Base-by-base conservation (phyloP, 2,113 vertebrate genomes). In the Callaeas wilsoni region DNA sequence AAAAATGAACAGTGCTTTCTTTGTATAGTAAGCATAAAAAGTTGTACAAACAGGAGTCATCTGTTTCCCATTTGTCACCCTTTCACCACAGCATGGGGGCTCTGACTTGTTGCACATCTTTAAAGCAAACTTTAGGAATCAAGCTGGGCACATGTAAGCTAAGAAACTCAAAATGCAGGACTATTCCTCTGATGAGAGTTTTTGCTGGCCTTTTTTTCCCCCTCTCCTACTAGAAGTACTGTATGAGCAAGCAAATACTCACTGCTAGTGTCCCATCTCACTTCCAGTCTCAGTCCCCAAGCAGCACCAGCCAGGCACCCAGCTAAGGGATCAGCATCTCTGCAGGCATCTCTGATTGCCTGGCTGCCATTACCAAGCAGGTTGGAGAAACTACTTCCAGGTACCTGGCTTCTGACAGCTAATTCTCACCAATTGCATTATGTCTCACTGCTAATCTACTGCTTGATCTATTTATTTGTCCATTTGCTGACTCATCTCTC, bases 391-490 rank as follows among this genome's bases (percentile, higher is more conserved):
- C 16, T 53, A 0, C 17, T 69, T 64, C 59, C 27, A 50, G 50
- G 18, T 14, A 29, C 41, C 47, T 60, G 35, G 37, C 41, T 81
- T 93, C 57, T 83, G 74, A 32, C 44, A 83, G 26, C 19, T 76
- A 46, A 79, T 75, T 79, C 56, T 79, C 74, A 56, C n/a, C 71
- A 41, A 80, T 8, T 83, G 37, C 41, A 11, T 79, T 62, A n/a
- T 37, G 14, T 50, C 30, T 83, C 37, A 49, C 21, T 0, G 0
- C 27, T 95, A 86, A 90, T 87, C 76, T 73, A 84, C 70, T 71
- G 41, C n/a, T 74, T 87, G 37, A 94, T 93, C 79, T 82, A 35
- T 79, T 96, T 69, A 83, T 85, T 73, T 93, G 85, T 59, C 53
- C 77, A 52, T 92, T 81, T 93, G 78, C 84, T 92, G 77, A 81